Base-by-base conservation (phyloP, 2,113 vertebrate species). In the Gnathonemus longibarbis region DNA sequence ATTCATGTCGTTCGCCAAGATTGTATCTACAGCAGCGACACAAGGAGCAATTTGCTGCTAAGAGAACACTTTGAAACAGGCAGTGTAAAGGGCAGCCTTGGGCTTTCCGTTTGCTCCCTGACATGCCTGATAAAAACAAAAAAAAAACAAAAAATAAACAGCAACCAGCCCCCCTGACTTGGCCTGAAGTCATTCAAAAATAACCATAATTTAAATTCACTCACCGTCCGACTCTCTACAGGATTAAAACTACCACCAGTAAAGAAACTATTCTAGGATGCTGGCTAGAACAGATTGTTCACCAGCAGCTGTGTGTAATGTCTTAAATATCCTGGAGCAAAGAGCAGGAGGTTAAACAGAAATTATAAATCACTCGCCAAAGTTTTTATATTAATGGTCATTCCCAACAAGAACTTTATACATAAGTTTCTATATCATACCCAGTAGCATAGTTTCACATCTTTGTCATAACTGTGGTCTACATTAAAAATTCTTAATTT, bases 161-260 rank as follows among this genome's bases (percentile, higher is more conserved):
- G 83, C 83, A 46, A 5, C 39, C 39, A 46, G 3, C 2, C 80
- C 35, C 17, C 9, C 2, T 21, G 80, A 84, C 80, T 21, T 21
- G 7, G 17, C 35, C 80, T 46, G 42, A 48, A 48, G 80, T 84
- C 17, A 84, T 84, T 84, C 39, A 84, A 84, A 84, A 84, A 46
- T 45, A 84, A n/a, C 83, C 42, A 21, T n/a, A n/a, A 84, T 84
- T 84, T 48, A 84, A 84, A 84, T 48, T 80, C 74, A 80, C 31
- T 17, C 6, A 19, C 11, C 35, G 5, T 35, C 15, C 15, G 11
- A 77, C 13, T 39, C 35, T 42, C 35, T 19, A 80, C 74, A 42
- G 35, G 35, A 39, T 80, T 80, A 42, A 80, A 74, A 17, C 13
- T 80, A 80, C 15, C 35, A 80, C 74, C 31, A 80, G 74, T 19